Percentiles rank a stretch among this genome's conserved stretches.
Conservation (phyloP, 2,888 invertebrate genomes). For the Zele albiditarsus region DNA sequence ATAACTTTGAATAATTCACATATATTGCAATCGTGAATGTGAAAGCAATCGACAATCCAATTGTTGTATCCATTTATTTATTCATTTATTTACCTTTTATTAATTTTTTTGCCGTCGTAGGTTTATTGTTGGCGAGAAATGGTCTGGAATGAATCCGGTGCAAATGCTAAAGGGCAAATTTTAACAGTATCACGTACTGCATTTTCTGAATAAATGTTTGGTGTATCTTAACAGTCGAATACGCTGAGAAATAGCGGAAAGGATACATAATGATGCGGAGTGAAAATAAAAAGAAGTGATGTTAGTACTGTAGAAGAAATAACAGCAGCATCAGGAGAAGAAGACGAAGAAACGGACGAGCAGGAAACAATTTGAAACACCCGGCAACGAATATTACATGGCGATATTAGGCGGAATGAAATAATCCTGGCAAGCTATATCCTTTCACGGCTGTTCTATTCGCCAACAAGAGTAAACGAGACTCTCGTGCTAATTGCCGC, state of each 20-base stretch:
- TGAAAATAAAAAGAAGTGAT: not conserved
- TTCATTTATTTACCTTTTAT: not conserved
- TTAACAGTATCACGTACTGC: not conserved
- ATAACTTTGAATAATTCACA: constrained; percentile 38
- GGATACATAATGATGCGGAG: not conserved
- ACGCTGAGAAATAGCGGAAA: not conserved
- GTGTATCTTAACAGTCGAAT: constrained; percentile 40
- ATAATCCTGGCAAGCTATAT: constrained; percentile 62
- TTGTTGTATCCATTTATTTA: constrained; percentile 4
- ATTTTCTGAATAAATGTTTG: constrained; percentile 15
- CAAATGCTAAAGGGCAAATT: not conserved
- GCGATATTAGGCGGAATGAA: constrained; percentile 69
- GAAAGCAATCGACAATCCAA: constrained; percentile 24
- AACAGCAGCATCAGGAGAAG: not conserved
- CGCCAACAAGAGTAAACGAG: constrained; percentile 67
- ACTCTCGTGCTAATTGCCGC: constrained; percentile 68
- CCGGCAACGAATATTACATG: constrained; percentile 70
- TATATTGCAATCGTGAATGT: constrained; percentile 12
- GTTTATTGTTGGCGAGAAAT: constrained; percentile 14
- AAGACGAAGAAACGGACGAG: constrained; percentile 44
- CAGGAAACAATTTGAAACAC: constrained; percentile 68
- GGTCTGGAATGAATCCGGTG: constrained; percentile 13
- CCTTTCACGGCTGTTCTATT: constrained; percentile 28
- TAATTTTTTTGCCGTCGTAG: not conserved
- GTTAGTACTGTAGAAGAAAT: not conserved